Base-by-base conservation (phyloP, 2,888 invertebrate genomes). In the Oligia fasciuncula region DNA sequence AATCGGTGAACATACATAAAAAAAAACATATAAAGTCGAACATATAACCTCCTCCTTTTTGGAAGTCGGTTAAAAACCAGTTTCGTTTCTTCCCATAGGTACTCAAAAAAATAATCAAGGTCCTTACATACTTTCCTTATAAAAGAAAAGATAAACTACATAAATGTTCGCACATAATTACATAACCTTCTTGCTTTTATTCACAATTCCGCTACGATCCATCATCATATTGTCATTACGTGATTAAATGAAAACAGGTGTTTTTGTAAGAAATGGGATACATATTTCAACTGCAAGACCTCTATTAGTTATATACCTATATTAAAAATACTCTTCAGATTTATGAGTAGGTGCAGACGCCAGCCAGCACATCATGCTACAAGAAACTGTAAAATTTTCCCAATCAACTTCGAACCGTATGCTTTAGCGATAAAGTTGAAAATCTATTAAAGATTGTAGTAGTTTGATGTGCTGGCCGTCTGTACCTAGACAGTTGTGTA, bases 191-290 rank as follows among this genome's bases (percentile, higher is more conserved):
- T 72, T 76, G 70, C 78, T 80, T 69, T 67, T 73, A 60, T 87
- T 81, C 65, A 78, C 81, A 85, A 81, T 83, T 86, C 83, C 75
- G 75, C 57, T 51, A 23, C 75, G 40, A 86, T 86, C 86, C 77
- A 83, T 86, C 86, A 83, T 86, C 77, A 77, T 77, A 63, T 29
- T 70, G 40, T 29, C 63, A 70, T 63, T 62, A 77, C 74, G 71
- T 77, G 85, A 82, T 76, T 77, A 80, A 80, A 66, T 63, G 62
- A 51, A 80, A 73, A 72, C 72, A 67, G 14, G 29, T 60, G 29
- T 73, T 79, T 73, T 51, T 65, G 17, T 74, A 67, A 74, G 76
- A 51, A n/a, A 76, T 67, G n/a, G 67, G 49, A 71, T 69, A 43
- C 65, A 73, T 75, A 23, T 71, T 66, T 78, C 8, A 17, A 19